Percentiles rank a stretch among this genome's conserved stretches.
phyloP scores from a whole-genome alignment of 1,140 invertebrate genomes.

The Rhynchophorus ferrugineus region DNA sequence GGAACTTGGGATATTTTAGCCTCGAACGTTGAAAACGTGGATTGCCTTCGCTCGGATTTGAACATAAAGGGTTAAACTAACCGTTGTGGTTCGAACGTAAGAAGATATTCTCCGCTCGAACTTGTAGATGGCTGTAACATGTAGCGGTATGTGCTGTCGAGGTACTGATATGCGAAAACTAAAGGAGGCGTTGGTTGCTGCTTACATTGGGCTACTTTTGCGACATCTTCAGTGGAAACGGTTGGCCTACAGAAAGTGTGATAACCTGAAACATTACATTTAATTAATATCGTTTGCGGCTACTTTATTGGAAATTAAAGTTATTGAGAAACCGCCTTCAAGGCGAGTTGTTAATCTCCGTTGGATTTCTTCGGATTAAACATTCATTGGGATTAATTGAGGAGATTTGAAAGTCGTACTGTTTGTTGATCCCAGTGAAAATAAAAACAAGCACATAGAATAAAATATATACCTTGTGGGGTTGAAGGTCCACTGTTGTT shows the following conservation, averaged over 20 bases:
- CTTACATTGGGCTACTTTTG: conserved; percentile 45
- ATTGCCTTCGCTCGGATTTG: no score
- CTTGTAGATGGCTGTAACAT: conserved; percentile 52
- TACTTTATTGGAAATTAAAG: conserved; percentile 6
- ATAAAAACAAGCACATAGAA: not conserved
- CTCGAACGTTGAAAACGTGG: no score
- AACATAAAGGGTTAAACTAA: no score
- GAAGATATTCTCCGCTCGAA: conserved; percentile 57
- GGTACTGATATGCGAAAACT: conserved; percentile 59
- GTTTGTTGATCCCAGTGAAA: no score
- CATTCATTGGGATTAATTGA: no score
- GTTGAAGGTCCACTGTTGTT: conserved; percentile 43
- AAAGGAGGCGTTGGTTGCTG: conserved; percentile 48
- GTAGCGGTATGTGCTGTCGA: conserved; percentile 60
- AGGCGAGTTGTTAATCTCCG: not conserved
- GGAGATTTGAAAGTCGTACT: no score
- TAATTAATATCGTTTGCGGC: no score
- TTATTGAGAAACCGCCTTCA: not conserved
- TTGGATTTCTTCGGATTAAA: not conserved
- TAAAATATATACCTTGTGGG: conserved; percentile 23
- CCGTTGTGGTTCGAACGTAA: conserved; percentile 56
- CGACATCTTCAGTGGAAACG: conserved; percentile 63
- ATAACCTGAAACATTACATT: conserved; percentile 11
- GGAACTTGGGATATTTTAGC: no score
- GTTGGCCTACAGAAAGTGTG: conserved; percentile 54